phyloP scores from a whole-genome alignment of 2,797 vertebrate species.

The Orientallactaga sibirica region DNA sequence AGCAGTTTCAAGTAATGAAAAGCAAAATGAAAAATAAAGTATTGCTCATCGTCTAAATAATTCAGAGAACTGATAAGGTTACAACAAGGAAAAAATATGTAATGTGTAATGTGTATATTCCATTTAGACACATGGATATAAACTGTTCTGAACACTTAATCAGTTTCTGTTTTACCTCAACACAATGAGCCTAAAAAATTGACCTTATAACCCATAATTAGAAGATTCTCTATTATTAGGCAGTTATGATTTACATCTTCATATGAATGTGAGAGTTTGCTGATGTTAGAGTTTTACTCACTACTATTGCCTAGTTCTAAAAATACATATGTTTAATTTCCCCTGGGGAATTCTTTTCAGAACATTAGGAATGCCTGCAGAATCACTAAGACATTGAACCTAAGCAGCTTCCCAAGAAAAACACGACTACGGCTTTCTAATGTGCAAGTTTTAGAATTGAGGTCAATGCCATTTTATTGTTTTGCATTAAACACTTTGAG shows the following conservation, averaged over 20 bases:
- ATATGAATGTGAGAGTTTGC: not conserved
- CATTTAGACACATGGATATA: constrained; percentile 22
- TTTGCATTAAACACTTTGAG: not conserved
- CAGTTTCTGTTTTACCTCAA: constrained; percentile 40
- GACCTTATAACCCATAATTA: constrained; percentile 34
- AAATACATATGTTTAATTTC: constrained; percentile 16
- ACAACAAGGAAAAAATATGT: not conserved
- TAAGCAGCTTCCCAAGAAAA: constrained; percentile 42
- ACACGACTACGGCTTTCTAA: not conserved
- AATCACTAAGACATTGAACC: not conserved
- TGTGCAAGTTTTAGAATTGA: constrained; percentile 25
- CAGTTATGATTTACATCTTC: constrained; percentile 26
- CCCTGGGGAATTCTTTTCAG: not conserved
- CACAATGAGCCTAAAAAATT: constrained; percentile 39
- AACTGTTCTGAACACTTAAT: constrained; percentile 7
- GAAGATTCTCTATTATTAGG: constrained; percentile 3
- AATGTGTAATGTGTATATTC: not conserved
- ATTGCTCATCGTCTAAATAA: not conserved
- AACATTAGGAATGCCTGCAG: not conserved
- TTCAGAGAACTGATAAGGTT: not conserved
- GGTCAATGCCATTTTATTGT: not conserved
- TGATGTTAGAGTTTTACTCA: constrained; percentile 37
- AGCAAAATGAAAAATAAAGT: not conserved
- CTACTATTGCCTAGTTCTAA: not conserved
- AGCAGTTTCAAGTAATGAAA: constrained; percentile 2